Evolutionary conservation across 2,113 vertebrate species (phyloP), one percentile per base, ranked within the genome.

Genomic region (Spilogale gracilis): DNA sequence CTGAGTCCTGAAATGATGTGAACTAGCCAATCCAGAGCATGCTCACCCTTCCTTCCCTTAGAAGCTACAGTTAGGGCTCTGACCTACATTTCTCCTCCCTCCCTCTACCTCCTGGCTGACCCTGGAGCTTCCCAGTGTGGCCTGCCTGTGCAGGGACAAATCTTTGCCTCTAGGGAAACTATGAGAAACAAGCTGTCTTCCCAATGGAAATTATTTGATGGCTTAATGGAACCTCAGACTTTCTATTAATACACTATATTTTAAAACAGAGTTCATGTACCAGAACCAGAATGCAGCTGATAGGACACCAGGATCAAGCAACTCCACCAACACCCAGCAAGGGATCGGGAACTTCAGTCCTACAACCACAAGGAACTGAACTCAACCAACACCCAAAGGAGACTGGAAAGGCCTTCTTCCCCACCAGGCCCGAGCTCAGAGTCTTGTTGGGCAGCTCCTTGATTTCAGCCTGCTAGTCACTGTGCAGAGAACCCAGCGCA

Each of bases 221-320:
- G 13, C 4, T 69, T 91, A 3, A 50, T 3, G 50, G n/a, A 52
- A 30, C 7, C n/a, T 91, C 69, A 54, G 8, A 56, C 25, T 43
- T 85, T 50, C 17, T 79, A 21, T 69, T 45, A 91, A 14, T 25
- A 87, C 1, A 12, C 38, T 80, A 0, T 50, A 69, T 58, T 50
- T 88, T 69, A 76, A 48, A 69, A 61, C 10, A 2, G 4, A 20
- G 32, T 4, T 13, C 16, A 3, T 0, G 8, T 61, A 3, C 48
- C 12, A 83, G 18, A 38, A 20, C 50, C 17, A 83, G 23, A 20
- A 6, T 67, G 79, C 23, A 58, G 50, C 30, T 25, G 7, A 67
- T 56, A 1, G n/a, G 11, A 25, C 2, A 32, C 20, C 21, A 18
- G 48, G 20, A 18, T 43, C 1, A 1, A 7, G 8, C 6, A 54